phyloP scores from a whole-genome alignment of 1,140 invertebrate genomes.

The Brachionus manjavacas region DNA sequence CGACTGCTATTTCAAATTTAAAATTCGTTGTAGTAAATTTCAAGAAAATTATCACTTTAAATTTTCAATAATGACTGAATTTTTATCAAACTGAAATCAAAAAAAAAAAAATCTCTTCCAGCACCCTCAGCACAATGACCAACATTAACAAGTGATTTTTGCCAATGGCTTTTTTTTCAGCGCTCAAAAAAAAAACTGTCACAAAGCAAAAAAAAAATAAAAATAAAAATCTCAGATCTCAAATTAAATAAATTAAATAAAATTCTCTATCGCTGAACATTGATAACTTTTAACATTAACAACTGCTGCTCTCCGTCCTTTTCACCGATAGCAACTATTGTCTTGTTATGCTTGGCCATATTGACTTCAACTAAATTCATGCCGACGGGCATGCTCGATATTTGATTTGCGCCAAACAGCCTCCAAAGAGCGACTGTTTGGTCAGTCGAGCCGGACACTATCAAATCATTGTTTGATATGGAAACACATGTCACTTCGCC shows the following conservation, averaged over 20 bases:
- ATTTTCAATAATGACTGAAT: background rate
- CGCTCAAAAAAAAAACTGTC: background rate
- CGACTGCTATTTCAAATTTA: background rate
- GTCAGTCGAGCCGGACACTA: conserved; percentile 37
- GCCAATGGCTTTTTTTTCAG: background rate
- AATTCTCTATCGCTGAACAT: conserved; percentile 34
- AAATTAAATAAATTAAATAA: background rate
- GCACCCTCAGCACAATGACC: background rate
- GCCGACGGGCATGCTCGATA: conserved; percentile 35
- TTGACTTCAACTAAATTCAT: conserved; percentile 33
- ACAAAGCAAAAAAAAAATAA: background rate
- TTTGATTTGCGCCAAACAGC: conserved; percentile 5
- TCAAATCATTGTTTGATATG: conserved; percentile 30
- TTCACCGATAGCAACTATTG: conserved; percentile 43
- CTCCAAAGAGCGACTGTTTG: conserved; percentile 36
- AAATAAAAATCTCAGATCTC: background rate
- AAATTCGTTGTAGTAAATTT: background rate
- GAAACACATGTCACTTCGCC: conserved; percentile 42
- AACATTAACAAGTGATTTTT: background rate
- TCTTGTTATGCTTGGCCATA: conserved; percentile 39
- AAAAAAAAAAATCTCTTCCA: background rate
- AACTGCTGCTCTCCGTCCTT: conserved; percentile 42
- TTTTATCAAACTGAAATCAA: background rate
- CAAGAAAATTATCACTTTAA: background rate
- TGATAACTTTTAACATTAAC: conserved; percentile 41